Evolutionary conservation across 2,113 vertebrate species (phyloP).

Genomic region (Holacanthus passer): DNA sequence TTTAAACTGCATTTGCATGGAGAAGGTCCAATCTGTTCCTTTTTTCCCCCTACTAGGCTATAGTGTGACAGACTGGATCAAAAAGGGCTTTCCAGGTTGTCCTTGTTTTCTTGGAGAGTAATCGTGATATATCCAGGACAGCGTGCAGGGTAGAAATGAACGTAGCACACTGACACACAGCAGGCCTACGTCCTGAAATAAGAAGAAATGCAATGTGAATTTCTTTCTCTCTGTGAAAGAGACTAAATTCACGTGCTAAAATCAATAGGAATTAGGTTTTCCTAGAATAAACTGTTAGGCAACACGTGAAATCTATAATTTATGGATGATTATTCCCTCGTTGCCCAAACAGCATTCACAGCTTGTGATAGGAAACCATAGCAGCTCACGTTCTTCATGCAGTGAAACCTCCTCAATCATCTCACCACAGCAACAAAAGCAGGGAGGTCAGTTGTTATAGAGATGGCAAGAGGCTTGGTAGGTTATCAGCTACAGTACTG

Average conservation of each 20-base stretch:
- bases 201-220: conserved; percentile 2
- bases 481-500: conserved; percentile 74
- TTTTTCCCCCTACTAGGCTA: conserved; percentile 60
- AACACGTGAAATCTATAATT: conserved; percentile 42
- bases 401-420: conserved; percentile 72
- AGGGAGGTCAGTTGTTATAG: conserved; percentile 81
- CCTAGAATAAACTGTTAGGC: conserved; percentile 24
- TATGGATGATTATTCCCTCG: conserved; percentile 46
- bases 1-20: conserved; percentile 81
- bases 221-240: conserved; percentile 29
- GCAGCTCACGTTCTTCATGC: conserved; percentile 62
- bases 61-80: conserved; percentile 80
- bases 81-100: conserved; percentile 78
- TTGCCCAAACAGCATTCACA: conserved; percentile 44
- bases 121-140: conserved; percentile 78
- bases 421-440: conserved; percentile 75
- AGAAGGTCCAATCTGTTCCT: conserved; percentile 79
- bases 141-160: conserved; percentile 56
- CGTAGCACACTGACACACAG: conserved; percentile 52
- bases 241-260: too few relatives aligned
- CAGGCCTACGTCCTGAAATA: conserved; percentile 50
- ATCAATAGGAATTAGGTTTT: conserved; percentile 34
- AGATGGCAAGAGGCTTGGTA: conserved; percentile 76
- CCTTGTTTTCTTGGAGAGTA: conserved; percentile 76
- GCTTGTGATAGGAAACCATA: conserved; percentile 52